A percentile compares a stretch with the other conserved stretches of the same genome.
Conservation (phyloP, 2,888 invertebrate genomes). For the Eupithecia insigniata region DNA sequence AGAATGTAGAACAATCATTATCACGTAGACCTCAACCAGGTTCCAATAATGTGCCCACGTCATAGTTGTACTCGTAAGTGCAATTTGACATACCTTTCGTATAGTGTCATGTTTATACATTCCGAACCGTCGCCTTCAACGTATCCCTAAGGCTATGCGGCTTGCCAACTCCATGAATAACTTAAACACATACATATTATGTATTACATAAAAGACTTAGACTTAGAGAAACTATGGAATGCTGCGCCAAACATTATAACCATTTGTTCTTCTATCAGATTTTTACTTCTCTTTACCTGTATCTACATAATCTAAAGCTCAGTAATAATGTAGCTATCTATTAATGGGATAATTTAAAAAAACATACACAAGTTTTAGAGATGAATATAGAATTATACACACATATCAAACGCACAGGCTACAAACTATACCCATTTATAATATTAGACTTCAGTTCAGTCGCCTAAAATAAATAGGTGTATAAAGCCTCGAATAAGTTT, state of each 20-base stretch:
- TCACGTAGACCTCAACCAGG: neutral
- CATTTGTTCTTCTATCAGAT: neutral
- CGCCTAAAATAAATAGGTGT: neutral
- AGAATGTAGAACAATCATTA: neutral
- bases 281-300: neutral
- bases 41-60: neutral
- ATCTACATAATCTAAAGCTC: no score
- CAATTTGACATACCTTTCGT: slow-evolving; percentile 14
- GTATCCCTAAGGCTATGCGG: slow-evolving; percentile 15
- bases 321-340: no score
- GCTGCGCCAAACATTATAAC: neutral
- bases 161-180: slow-evolving; percentile 19
- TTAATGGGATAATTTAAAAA: no score
- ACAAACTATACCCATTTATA: neutral
- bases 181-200: slow-evolving; percentile 9
- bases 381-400: no score
- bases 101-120: slow-evolving; percentile 17
- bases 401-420: neutral
- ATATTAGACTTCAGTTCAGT: neutral
- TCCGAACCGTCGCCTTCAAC: slow-evolving; percentile 16
- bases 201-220: neutral
- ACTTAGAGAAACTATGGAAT: neutral
- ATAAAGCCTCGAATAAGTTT: neutral
- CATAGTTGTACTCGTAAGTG: slow-evolving; percentile 13
- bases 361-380: neutral